Percentiles rank a stretch among this genome's conserved stretches.
Conservation (phyloP, 2,888 invertebrate species). For the Volucella zonaria region DNA sequence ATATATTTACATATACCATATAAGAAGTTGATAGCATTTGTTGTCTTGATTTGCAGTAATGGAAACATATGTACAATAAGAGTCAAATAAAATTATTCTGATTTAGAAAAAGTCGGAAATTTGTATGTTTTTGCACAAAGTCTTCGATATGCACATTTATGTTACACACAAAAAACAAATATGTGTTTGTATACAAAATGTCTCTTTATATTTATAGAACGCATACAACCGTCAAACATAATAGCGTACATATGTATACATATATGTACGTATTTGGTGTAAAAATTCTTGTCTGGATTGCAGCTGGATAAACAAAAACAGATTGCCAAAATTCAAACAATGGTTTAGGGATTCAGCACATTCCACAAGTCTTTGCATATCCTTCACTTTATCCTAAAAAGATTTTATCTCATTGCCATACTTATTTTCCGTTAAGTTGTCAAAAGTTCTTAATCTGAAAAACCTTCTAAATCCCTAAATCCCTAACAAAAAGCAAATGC, state of each 20-base stretch:
- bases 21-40: no score
- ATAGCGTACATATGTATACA: neutral
- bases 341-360: slow-evolving; percentile 47
- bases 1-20: no score
- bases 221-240: slow-evolving; percentile 23
- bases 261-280: slow-evolving; percentile 24
- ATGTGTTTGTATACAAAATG: neutral
- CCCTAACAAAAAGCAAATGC: slow-evolving; percentile 68
- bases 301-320: slow-evolving; percentile 76
- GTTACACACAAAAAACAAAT: no score
- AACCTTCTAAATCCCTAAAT: slow-evolving; percentile 63
- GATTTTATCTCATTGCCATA: slow-evolving; percentile 63
- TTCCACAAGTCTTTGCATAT: slow-evolving; percentile 58
- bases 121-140: no score
- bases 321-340: slow-evolving; percentile 62
- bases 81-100: no score
- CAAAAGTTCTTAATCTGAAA: slow-evolving; percentile 65
- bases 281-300: slow-evolving; percentile 55
- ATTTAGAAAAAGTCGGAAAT: no score
- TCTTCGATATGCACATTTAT: no score
- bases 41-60: no score
- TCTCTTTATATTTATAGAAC: slow-evolving; percentile 5
- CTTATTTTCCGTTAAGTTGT: slow-evolving; percentile 43
- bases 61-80: no score
- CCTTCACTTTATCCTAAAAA: slow-evolving; percentile 54